Evolutionary conservation across 2,797 vertebrate species (phyloP).

Genomic region (Carapus acus): DNA sequence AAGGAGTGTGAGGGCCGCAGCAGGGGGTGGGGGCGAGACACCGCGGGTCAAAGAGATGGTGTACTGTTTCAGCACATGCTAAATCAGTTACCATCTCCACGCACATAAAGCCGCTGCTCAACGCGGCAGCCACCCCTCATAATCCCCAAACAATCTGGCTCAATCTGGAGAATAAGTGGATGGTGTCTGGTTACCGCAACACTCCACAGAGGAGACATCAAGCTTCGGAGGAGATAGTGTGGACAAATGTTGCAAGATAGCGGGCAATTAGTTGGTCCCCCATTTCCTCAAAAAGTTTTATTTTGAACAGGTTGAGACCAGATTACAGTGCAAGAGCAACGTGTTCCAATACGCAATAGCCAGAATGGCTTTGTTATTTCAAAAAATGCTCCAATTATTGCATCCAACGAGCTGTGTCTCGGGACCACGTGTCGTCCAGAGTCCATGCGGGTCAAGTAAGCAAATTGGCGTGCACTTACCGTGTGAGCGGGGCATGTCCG

Average conservation of each 20-base stretch:
- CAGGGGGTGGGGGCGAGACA: constrained; percentile 59
- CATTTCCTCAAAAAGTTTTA: constrained; percentile 20
- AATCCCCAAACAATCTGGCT: constrained; percentile 71
- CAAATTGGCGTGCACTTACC: constrained; percentile 37
- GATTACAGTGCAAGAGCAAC: neutral
- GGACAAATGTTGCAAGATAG: too few species aligned
- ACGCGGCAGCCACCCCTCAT: constrained; percentile 60
- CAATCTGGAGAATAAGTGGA: constrained; percentile 71
- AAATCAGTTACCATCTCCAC: constrained; percentile 74
- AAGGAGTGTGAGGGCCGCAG: constrained; percentile 69
- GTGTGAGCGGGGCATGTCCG: constrained; percentile 38
- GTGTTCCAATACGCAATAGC: too few species aligned
- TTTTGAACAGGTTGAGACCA: constrained; percentile 15
- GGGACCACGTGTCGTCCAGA: constrained; percentile 34
- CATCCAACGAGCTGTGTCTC: constrained; percentile 24
- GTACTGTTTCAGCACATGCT: constrained; percentile 77
- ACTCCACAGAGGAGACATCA: constrained; percentile 47
- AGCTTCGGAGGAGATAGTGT: too few species aligned
- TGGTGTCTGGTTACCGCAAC: constrained; percentile 67
- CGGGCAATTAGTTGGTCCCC: constrained; percentile 56
- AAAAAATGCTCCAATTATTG: constrained; percentile 21
- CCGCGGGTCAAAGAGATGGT: constrained; percentile 73
- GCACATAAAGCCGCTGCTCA: constrained; percentile 62
- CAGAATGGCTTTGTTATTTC: too few species aligned
- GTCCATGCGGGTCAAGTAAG: constrained; percentile 53